Conservation (phyloP, 2,797 vertebrate genomes). For the Lithobates sylvaticus region DNA sequence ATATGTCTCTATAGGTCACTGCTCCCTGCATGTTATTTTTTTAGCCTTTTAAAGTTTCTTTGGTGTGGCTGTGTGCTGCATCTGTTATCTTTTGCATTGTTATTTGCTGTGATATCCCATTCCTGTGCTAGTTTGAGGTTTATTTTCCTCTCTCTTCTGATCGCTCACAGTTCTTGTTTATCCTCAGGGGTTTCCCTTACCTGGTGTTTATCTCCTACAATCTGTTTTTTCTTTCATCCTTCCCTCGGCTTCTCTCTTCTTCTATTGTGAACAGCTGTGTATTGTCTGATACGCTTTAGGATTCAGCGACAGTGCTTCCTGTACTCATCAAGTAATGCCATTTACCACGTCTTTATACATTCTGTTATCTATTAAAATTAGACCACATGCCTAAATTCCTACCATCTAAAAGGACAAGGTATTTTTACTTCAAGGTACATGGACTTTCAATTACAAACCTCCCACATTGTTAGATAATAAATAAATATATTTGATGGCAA, state of each 20-base stretch:
- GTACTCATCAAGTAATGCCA: background rate
- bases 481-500: too few relatives aligned
- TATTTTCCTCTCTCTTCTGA: slow-evolving; percentile 1
- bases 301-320: slow-evolving; percentile 19
- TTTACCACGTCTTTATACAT: background rate
- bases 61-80: slow-evolving; percentile 1
- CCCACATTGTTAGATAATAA: too few relatives aligned
- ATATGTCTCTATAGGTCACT: too few relatives aligned
- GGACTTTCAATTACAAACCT: too few relatives aligned
- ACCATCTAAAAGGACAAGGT: too few relatives aligned
- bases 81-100: background rate
- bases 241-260: background rate
- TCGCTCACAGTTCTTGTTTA: slow-evolving; percentile 13
- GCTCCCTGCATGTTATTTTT: too few relatives aligned
- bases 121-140: background rate
- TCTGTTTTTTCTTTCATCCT: slow-evolving; percentile 44
- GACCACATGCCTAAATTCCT: background rate
- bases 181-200: slow-evolving; percentile 30
- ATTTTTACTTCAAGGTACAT: too few relatives aligned
- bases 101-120: background rate
- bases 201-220: slow-evolving; percentile 46
- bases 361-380: background rate
- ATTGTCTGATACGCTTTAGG: slow-evolving; percentile 28
- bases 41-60: background rate
- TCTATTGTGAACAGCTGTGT: slow-evolving; percentile 37